Evolutionary conservation across 2,888 invertebrate species (phyloP).

Genomic region (Scaptomyza caliginosa): DNA sequence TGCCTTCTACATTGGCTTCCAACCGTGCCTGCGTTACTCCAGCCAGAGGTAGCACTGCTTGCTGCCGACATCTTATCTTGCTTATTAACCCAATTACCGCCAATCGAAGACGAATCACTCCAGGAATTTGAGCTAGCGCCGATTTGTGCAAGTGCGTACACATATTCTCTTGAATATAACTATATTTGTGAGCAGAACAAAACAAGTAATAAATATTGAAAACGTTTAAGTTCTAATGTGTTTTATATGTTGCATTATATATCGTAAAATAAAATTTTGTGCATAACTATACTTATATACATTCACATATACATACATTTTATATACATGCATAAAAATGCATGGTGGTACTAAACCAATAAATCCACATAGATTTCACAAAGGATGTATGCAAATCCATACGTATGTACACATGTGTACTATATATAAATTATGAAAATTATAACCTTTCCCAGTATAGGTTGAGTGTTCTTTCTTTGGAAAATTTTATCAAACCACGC

Average conservation of each 20-base stretch:
- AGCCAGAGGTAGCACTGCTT: conserved; percentile 53
- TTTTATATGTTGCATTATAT: conserved; percentile 1
- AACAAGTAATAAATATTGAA: neutral
- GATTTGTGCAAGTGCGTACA: conserved; percentile 69
- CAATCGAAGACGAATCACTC: conserved; percentile 83
- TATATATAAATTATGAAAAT: conserved; percentile 9
- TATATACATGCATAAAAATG: conserved; percentile 23
- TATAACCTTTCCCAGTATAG: conserved; percentile 35
- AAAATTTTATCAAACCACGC: conserved; percentile 50
- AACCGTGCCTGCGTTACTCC: conserved; percentile 61
- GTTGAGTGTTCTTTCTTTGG: too few species aligned
- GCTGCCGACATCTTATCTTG: conserved; percentile 81
- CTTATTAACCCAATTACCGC: conserved; percentile 72
- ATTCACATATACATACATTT: conserved; percentile 4
- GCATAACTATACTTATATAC: conserved; percentile 19
- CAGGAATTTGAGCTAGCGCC: conserved; percentile 82
- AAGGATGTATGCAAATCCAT: conserved; percentile 33
- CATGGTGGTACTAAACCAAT: conserved; percentile 47
- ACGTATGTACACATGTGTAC: conserved; percentile 13
- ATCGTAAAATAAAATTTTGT: conserved; percentile 29
- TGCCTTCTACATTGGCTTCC: conserved; percentile 53
- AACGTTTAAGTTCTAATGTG: neutral
- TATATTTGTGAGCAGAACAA: neutral
- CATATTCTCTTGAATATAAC: neutral
- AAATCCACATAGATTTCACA: conserved; percentile 56